Conservation (phyloP, 2,113 vertebrate species). For the Coryphaenoides rupestris region DNA sequence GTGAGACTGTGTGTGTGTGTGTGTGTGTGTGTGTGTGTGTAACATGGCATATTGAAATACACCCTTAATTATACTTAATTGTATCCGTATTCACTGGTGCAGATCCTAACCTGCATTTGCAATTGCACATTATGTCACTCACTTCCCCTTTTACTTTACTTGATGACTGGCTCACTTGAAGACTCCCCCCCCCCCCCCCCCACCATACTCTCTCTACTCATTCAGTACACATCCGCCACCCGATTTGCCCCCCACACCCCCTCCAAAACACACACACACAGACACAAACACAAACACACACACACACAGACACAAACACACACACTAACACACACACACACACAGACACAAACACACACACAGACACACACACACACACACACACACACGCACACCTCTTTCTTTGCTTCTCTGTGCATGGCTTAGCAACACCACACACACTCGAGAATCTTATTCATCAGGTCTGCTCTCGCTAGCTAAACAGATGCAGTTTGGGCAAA, state of each 20-base stretch:
- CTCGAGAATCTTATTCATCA: conserved; percentile 61
- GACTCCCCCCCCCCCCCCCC: background rate
- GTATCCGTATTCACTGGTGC: conserved; percentile 5
- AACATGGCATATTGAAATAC: background rate
- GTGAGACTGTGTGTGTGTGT: background rate
- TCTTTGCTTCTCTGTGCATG: background rate
- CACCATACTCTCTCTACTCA: background rate
- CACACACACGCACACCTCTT: too few relatives aligned
- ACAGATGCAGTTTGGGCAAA: conserved; percentile 65
- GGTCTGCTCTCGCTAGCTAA: conserved; percentile 54
- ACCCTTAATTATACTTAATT: conserved; percentile 1
- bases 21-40: background rate
- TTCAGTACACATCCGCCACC: too few relatives aligned
- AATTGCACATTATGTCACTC: conserved; percentile 18
- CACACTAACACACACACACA: too few relatives aligned
- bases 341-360: too few relatives aligned
- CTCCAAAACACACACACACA: too few relatives aligned
- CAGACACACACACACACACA: too few relatives aligned
- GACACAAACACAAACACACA: too few relatives aligned
- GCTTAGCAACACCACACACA: conserved; percentile 45
- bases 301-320: too few relatives aligned
- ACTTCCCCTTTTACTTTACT: conserved; percentile 39
- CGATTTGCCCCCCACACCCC: background rate
- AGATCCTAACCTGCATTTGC: conserved; percentile 1
- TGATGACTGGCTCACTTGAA: background rate